phyloP scores from a whole-genome alignment of 2,797 vertebrate species.

The Philypnodon macrostomus region DNA sequence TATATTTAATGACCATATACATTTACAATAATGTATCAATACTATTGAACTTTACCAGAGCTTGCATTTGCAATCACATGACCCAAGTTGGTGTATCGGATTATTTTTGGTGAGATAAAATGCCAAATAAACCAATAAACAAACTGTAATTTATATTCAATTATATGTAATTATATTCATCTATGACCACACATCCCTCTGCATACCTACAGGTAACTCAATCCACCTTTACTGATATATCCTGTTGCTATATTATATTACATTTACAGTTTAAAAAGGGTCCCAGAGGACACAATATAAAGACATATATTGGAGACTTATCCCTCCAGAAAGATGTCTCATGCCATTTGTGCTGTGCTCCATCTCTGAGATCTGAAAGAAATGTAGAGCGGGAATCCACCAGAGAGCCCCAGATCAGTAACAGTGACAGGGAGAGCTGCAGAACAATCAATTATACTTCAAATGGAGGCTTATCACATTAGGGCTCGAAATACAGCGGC shows the following conservation, averaged over 20 bases:
- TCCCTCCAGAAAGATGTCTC: slow-evolving; percentile 15
- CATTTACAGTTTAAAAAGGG: not conserved
- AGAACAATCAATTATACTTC: not conserved
- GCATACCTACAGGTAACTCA: not conserved
- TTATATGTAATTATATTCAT: too few relatives aligned
- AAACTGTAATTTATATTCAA: too few relatives aligned
- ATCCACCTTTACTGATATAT: not conserved
- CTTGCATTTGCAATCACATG: too few relatives aligned
- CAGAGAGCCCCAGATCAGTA: slow-evolving; percentile 8
- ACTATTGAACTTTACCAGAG: too few relatives aligned
- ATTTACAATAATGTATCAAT: too few relatives aligned
- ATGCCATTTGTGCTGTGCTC: slow-evolving; percentile 21
- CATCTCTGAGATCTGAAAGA: slow-evolving; percentile 20
- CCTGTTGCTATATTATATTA: not conserved
- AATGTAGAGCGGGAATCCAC: slow-evolving; percentile 10
- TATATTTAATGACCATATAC: too few relatives aligned
- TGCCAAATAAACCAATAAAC: too few relatives aligned
- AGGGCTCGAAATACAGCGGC: not conserved
- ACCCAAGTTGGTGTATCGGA: too few relatives aligned
- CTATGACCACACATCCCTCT: too few relatives aligned
- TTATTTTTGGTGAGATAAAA: too few relatives aligned
- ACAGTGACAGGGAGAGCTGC: not conserved
- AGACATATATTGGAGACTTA: slow-evolving; percentile 16
- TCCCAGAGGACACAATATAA: slow-evolving; percentile 16
- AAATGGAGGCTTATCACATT: not conserved